Percentiles rank a stretch among this genome's conserved stretches.
phyloP scores from a whole-genome alignment of 1,140 invertebrate species.

The Oncopeltus fasciatus region DNA sequence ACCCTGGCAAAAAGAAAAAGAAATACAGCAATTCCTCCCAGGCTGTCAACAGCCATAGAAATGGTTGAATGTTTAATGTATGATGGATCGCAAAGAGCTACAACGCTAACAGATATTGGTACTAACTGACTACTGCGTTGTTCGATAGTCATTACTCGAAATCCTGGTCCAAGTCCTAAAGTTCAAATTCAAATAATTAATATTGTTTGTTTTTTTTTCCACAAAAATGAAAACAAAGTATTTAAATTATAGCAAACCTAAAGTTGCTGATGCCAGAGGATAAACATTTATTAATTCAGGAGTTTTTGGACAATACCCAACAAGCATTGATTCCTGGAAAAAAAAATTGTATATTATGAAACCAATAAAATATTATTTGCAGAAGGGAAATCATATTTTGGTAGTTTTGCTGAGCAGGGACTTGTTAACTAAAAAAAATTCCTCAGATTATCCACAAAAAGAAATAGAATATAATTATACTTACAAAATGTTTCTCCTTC shows the following conservation, averaged over 20 bases:
- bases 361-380: neutral
- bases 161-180: slow-evolving; percentile 8
- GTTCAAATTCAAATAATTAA: neutral
- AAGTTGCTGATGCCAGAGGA: slow-evolving; percentile 39
- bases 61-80: slow-evolving; percentile 36
- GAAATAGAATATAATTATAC: no score
- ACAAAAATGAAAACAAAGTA: neutral
- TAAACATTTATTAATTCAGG: slow-evolving; percentile 40
- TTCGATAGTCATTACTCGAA: slow-evolving; percentile 10
- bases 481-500: no score
- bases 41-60: slow-evolving; percentile 35
- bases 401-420: no score
- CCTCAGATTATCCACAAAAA: no score
- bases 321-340: slow-evolving; percentile 35
- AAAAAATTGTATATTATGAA: neutral
- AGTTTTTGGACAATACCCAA: slow-evolving; percentile 41
- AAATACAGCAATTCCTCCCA: slow-evolving; percentile 43
- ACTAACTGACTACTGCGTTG: slow-evolving; percentile 16
- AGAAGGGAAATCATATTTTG: no score
- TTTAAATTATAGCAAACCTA: slow-evolving; percentile 30
- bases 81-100: slow-evolving; percentile 27
- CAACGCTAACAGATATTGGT: slow-evolving; percentile 26
- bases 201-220: neutral
- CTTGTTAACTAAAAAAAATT: no score
- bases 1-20: slow-evolving; percentile 46